phyloP scores from a whole-genome alignment of 2,888 invertebrate species.

The Hyposoter didymator region DNA sequence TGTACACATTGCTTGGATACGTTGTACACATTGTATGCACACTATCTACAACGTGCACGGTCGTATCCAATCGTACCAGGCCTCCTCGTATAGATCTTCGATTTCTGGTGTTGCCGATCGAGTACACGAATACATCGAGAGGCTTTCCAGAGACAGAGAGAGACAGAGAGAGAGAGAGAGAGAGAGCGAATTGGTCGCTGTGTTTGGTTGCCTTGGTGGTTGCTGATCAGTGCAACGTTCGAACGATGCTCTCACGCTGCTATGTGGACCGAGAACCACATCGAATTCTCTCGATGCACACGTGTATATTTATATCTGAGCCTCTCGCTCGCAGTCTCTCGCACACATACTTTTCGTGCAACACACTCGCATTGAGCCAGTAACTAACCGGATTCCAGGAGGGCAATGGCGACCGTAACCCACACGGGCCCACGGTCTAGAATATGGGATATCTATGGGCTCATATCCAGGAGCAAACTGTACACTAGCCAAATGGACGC shows the following conservation, averaged over 20 bases:
- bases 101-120: slow-evolving; percentile 47
- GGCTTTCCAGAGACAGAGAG: slow-evolving; percentile 32
- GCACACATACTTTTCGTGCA: slow-evolving; percentile 74
- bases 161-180: not conserved
- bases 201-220: slow-evolving; percentile 27
- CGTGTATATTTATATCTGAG: not conserved
- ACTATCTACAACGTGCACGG: slow-evolving; percentile 64
- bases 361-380: slow-evolving; percentile 76
- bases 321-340: slow-evolving; percentile 27
- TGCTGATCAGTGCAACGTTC: slow-evolving; percentile 54
- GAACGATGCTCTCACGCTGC: slow-evolving; percentile 49
- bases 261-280: slow-evolving; percentile 45
- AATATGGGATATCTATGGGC: slow-evolving; percentile 84
- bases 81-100: slow-evolving; percentile 43
- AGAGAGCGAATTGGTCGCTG: slow-evolving; percentile 33
- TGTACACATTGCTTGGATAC: slow-evolving; percentile 52
- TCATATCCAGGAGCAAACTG: slow-evolving; percentile 83
- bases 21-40: slow-evolving; percentile 42
- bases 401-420: slow-evolving; percentile 78
- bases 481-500: slow-evolving; percentile 84
- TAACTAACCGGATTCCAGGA: slow-evolving; percentile 84
- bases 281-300: slow-evolving; percentile 27
- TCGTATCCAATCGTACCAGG: slow-evolving; percentile 44
- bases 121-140: slow-evolving; percentile 25
- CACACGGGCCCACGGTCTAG: slow-evolving; percentile 79